Percentiles rank a stretch among this genome's conserved stretches.
phyloP scores from a whole-genome alignment of 2,113 vertebrate genomes.

The Pollimyrus isidori region DNA sequence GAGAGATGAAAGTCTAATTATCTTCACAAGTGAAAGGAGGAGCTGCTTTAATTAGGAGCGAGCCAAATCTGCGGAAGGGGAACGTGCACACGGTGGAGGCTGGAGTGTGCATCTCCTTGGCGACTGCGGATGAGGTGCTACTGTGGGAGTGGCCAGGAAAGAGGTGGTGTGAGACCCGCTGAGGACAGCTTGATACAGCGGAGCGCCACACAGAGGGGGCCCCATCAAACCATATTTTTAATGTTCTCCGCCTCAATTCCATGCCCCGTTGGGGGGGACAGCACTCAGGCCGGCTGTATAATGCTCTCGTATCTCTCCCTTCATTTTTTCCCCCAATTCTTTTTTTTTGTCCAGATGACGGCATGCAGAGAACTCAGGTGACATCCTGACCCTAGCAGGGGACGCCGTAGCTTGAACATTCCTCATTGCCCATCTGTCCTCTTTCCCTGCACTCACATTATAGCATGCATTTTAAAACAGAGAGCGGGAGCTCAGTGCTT shows the following conservation, averaged over 20 bases:
- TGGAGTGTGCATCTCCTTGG: slow-evolving; percentile 68
- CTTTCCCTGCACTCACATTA: neutral
- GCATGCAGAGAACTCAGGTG: neutral
- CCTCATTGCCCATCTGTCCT: neutral
- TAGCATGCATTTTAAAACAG: neutral
- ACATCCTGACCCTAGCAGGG: neutral
- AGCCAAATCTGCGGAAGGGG: slow-evolving; percentile 76
- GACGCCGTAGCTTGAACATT: neutral
- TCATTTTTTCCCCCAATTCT: neutral
- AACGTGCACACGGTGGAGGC: slow-evolving; percentile 77
- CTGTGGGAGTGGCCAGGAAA: neutral
- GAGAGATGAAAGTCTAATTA: slow-evolving; percentile 96
- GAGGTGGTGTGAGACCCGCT: slow-evolving; percentile 60
- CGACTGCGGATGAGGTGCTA: slow-evolving; percentile 45
- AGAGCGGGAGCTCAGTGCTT: neutral
- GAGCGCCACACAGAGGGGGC: slow-evolving; percentile 68
- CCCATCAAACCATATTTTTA: slow-evolving; percentile 84
- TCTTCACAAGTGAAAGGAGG: slow-evolving; percentile 86
- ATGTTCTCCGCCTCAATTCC: slow-evolving; percentile 64
- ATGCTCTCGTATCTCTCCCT: neutral
- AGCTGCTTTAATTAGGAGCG: slow-evolving; percentile 81
- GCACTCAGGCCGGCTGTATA: neutral
- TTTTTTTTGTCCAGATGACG: neutral
- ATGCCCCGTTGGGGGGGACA: neutral
- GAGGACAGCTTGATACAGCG: slow-evolving; percentile 50